Evolutionary conservation across 2,888 invertebrate species (phyloP).

Genomic region (Lasiommata megera): DNA sequence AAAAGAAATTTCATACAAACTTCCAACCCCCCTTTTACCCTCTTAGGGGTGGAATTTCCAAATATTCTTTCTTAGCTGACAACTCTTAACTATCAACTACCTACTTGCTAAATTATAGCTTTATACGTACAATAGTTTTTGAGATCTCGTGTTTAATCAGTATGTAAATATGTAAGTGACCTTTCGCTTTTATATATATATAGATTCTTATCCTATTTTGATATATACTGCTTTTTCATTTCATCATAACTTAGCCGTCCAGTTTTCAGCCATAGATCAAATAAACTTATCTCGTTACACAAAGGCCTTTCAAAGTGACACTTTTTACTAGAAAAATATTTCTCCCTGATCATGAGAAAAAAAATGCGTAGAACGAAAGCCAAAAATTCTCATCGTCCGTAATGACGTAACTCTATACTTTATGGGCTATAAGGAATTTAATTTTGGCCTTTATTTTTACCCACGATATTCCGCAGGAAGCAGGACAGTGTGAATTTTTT

Average conservation of each 20-base stretch:
- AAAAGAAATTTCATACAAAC: too few relatives aligned
- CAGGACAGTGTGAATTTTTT: conserved; percentile 21
- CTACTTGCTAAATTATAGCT: too few relatives aligned
- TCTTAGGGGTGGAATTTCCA: too few relatives aligned
- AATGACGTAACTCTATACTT: conserved; percentile 78
- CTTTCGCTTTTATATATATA: too few relatives aligned
- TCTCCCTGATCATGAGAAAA: conserved; percentile 14
- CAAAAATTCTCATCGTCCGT: conserved; percentile 49
- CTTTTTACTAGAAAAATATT: conserved; percentile 25
- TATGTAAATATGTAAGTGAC: too few relatives aligned
- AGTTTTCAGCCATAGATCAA: not conserved
- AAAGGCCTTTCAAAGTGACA: conserved; percentile 28
- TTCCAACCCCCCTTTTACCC: too few relatives aligned
- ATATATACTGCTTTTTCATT: not conserved
- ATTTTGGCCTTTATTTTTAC: conserved; percentile 64
- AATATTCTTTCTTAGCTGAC: too few relatives aligned
- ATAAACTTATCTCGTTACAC: conserved; percentile 25
- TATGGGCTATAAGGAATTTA: conserved; percentile 70
- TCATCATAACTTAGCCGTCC: not conserved
- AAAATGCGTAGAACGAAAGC: conserved; percentile 33
- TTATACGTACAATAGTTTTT: too few relatives aligned
- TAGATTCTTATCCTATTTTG: not conserved
- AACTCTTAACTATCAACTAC: too few relatives aligned
- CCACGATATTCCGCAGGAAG: conserved; percentile 20
- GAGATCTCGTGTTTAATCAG: too few relatives aligned